Evolutionary conservation across 1,140 invertebrate species (phyloP), one percentile per base, ranked within the genome.

Genomic region (Ptiloglossa arizonensis): DNA sequence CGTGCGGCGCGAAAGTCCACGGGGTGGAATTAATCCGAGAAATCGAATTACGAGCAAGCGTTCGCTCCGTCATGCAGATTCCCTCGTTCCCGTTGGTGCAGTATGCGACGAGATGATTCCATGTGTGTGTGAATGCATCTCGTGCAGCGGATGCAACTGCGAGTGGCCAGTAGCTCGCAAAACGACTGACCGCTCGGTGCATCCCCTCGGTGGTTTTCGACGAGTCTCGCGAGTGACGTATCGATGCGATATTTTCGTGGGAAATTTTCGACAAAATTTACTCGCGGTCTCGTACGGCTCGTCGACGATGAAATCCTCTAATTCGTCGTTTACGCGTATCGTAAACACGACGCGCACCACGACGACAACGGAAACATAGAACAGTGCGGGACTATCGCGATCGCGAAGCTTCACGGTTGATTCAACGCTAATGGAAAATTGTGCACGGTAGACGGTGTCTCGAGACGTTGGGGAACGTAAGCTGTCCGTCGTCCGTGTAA

Each of bases 61-160:
- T 73, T 78, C 44, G 62, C 41, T 60, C 63, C 75, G 35, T 83
- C 73, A 80, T 81, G 78, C 73, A 74, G 78, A 88, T 85, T 83
- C 89, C 85, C 85, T 87, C 86, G 72, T 88, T 88, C 86, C 82
- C 89, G 88, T 91, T 85, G 88, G 87, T 81, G 88, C 87, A 86
- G 86, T 82, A 85, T 85, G 85, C 77, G 85, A 85, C 75, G 79
- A 80, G 81, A 82, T 77, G 86, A 87, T 87, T 38, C 74, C 66
- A 41, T 74, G 74, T 90, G 87, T 90, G 88, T 87, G 91, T 90
- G 88, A 89, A 89, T 92, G 91, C 90, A 91, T 90, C 90, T 88
- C 88, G 69, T 91, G 88, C 89, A 91, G 83, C 86, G 87, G 90
- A 91, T 91, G 90, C 89, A 91, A 86, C 87, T 84, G 85, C 82